Conservation (phyloP, 2,888 invertebrate genomes). For the Bombyx huttoni region DNA sequence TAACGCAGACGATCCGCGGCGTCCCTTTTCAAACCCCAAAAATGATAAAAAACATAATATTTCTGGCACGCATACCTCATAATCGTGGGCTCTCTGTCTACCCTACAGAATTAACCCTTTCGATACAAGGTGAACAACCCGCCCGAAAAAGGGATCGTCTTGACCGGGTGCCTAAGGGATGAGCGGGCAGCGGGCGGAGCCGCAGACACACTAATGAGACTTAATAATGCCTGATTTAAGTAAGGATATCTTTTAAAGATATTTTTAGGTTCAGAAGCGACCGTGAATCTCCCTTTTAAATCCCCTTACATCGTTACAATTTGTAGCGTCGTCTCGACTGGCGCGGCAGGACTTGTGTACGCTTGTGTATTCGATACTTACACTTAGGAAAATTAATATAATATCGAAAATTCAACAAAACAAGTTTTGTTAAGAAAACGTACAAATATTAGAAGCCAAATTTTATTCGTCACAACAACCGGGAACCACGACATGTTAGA, state of each 20-base stretch:
- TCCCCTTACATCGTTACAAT: no score
- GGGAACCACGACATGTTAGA: no score
- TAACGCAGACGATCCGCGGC: slow-evolving; percentile 28
- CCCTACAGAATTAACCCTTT: slow-evolving; percentile 69
- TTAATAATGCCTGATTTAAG: not conserved
- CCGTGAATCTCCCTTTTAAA: no score
- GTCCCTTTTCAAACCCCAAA: slow-evolving; percentile 38
- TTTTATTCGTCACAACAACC: no score
- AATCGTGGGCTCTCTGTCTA: slow-evolving; percentile 36
- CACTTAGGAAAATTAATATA: no score
- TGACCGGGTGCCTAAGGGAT: slow-evolving; percentile 17
- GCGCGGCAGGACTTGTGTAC: no score
- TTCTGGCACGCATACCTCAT: slow-evolving; percentile 48
- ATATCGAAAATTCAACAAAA: no score
- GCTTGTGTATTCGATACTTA: no score
- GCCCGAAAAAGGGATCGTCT: slow-evolving; percentile 44
- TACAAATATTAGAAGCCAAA: no score
- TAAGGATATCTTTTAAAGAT: not conserved
- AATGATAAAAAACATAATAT: slow-evolving; percentile 42
- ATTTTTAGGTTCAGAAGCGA: no score
- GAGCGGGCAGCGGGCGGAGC: slow-evolving; percentile 18
- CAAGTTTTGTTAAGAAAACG: no score
- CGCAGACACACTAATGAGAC: not conserved
- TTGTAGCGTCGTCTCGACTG: no score
- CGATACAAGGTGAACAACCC: slow-evolving; percentile 68